Evolutionary conservation across 2,113 vertebrate genomes (phyloP).

Genomic region (Perca schrenkii): DNA sequence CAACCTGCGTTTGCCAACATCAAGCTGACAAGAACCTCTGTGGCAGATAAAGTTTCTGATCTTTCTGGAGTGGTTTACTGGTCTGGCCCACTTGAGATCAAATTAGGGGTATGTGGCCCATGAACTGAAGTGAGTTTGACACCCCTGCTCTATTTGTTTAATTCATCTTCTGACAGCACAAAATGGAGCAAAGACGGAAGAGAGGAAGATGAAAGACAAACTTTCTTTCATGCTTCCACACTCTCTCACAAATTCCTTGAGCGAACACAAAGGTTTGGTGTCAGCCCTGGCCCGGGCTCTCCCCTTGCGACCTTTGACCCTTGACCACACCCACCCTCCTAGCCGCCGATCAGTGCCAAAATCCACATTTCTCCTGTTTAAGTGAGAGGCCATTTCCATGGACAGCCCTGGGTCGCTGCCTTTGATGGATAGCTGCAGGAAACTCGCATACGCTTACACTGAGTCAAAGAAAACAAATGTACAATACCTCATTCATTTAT

Average conservation of each 20-base stretch:
- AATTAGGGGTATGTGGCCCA: too few relatives aligned
- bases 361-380: constrained; percentile 53
- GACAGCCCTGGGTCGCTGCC: neutral
- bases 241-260: constrained; percentile 40
- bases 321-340: constrained; percentile 9
- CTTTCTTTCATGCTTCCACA: neutral
- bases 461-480: constrained; percentile 39
- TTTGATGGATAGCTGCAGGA: constrained; percentile 34
- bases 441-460: constrained; percentile 9
- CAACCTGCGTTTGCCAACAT: too few relatives aligned
- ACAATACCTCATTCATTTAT: constrained; percentile 15
- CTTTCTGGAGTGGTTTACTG: too few relatives aligned
- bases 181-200: neutral
- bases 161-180: neutral
- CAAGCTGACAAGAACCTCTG: too few relatives aligned
- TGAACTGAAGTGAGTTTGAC: too few relatives aligned
- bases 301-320: constrained; percentile 50
- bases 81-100: too few relatives aligned
- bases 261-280: neutral
- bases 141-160: neutral
- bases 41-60: too few relatives aligned
- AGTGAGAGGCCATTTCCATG: constrained; percentile 48
- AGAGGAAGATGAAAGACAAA: neutral
- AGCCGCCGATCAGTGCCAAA: constrained; percentile 33
- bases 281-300: constrained; percentile 12